Conservation (phyloP, 2,797 vertebrate species). For the Falco naumanni region DNA sequence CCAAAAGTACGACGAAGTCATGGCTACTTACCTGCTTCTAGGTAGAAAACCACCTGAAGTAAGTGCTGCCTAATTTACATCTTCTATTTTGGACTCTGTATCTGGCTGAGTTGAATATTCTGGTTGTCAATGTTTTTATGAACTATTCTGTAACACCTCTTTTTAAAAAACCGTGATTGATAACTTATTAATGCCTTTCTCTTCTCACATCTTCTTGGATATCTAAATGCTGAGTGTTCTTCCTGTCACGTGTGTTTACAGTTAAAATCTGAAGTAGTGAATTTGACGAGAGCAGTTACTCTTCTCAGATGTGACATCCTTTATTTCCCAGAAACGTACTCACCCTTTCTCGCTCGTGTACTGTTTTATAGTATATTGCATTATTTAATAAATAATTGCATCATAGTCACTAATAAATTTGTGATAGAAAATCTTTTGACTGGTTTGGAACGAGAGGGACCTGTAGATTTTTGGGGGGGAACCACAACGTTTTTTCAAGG, state of each 20-base stretch:
- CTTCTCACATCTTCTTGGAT: not conserved
- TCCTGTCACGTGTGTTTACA: not conserved
- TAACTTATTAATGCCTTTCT: not conserved
- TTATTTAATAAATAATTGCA: not conserved
- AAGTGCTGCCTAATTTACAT: slow-evolving; percentile 58
- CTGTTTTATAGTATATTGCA: not conserved
- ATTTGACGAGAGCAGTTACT: not conserved
- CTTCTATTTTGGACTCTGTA: not conserved
- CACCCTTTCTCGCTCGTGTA: not conserved
- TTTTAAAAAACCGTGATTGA: not conserved
- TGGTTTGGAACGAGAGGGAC: not conserved
- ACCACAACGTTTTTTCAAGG: not conserved
- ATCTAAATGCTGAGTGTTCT: not conserved
- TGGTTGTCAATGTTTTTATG: not conserved
- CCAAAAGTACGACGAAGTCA: slow-evolving; percentile 96
- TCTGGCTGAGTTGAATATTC: not conserved
- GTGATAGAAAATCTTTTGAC: not conserved
- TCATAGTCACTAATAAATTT: not conserved
- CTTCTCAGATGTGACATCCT: not conserved
- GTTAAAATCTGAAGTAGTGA: slow-evolving; percentile 1
- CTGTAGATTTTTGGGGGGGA: not conserved
- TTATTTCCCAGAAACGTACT: not conserved
- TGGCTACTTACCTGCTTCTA: slow-evolving; percentile 96
- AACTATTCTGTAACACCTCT: not conserved
- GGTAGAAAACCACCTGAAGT: slow-evolving; percentile 96